Conservation (phyloP, 2,113 vertebrate species). For the Erythrolamprus reginae region DNA sequence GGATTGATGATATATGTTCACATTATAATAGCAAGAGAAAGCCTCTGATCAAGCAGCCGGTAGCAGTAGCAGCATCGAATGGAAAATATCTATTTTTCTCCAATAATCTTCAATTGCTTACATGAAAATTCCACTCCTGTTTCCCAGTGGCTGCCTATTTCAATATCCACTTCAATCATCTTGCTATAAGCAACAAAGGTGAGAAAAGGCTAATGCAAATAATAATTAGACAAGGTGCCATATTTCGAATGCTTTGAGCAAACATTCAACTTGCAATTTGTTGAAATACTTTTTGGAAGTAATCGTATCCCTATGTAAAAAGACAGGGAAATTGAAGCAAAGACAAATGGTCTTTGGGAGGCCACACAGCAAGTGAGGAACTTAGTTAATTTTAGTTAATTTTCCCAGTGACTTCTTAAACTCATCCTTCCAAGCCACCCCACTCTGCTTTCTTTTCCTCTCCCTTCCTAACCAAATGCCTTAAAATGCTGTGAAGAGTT, state of each 20-base stretch:
- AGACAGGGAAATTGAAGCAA: slow-evolving; percentile 47
- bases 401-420: slow-evolving; percentile 45
- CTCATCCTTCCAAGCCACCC: slow-evolving; percentile 22
- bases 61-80: neutral
- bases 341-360: slow-evolving; percentile 54
- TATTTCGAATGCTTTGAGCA: neutral
- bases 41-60: neutral
- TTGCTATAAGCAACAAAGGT: slow-evolving; percentile 23
- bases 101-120: slow-evolving; percentile 21
- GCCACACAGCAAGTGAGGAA: slow-evolving; percentile 60
- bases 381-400: slow-evolving; percentile 57
- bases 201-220: slow-evolving; percentile 19
- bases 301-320: slow-evolving; percentile 53
- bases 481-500: slow-evolving; percentile 23
- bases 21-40: neutral
- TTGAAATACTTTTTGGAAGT: slow-evolving; percentile 21
- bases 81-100: slow-evolving; percentile 5
- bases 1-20: slow-evolving; percentile 7
- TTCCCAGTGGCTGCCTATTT: slow-evolving; percentile 19
- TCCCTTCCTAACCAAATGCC: slow-evolving; percentile 48
- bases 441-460: slow-evolving; percentile 21
- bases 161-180: slow-evolving; percentile 27
- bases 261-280: slow-evolving; percentile 48
- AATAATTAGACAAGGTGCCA: slow-evolving; percentile 14
- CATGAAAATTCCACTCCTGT: slow-evolving; percentile 18